Base-by-base conservation (phyloP, 2,888 invertebrate genomes). In the Pollenia angustigena region DNA sequence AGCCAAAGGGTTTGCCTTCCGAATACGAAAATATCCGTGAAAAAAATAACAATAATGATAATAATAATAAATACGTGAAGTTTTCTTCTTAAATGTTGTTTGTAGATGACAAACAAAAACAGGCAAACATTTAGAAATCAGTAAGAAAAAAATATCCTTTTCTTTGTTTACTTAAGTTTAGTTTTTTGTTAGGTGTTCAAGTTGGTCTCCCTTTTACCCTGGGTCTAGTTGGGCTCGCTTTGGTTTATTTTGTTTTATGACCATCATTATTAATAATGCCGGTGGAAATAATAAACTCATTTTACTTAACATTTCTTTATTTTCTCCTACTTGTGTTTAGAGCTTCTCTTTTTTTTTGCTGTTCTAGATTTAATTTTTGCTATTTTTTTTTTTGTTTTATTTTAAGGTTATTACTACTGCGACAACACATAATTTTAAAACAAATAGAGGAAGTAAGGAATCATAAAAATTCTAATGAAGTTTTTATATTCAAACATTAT, bases 401-500 rank as follows among this genome's bases (percentile, higher is more conserved):
- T 79, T 80, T 80, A 79, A 86, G 82, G 79, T 86, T 86, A 82
- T 82, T 86, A 80, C 85, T 86, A 79, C 85, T 86, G 85, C 85
- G 85, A 86, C 85, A 86, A 86, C 71, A 82, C 85, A 86, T 86
- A 86, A 86, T 79, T 86, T 86, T 69, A 75, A 75, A 75, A 66
- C 75, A 86, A 82, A 86, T 86, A 82, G 85, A 82, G 85, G 85
- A 86, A 86, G 85, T 86, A 23, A 79, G 82, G 82, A 69, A 62
- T 86, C 82, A 86, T 86, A 82, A 86, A 82, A 86, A 86, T 86
- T 86, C 85, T 80, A 86, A 86, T 86, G 85, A 86, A 82, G 82
- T 86, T 82, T 82, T 86, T 82, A 75, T 79, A 23, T 56, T 64
- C 50, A 44, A 69, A 82, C 58, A 79, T 79, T 85, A 79, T 64